Evolutionary conservation across 2,888 invertebrate species (phyloP), one percentile per base, ranked within the genome.

Genomic region (Melinaea marsaeus): DNA sequence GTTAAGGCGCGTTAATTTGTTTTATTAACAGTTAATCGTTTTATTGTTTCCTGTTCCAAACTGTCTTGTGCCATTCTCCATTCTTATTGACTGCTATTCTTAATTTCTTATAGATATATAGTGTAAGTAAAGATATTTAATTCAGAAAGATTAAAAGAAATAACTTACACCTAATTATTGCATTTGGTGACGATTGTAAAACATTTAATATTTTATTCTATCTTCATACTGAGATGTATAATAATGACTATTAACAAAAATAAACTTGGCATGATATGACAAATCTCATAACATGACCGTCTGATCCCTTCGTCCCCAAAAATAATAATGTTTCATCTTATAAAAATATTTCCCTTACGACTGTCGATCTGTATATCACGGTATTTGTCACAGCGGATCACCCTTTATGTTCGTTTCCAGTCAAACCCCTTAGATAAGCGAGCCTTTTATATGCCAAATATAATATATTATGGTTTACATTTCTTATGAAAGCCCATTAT

Each of bases 241-340:
- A 22, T 22, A 22, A 22, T 55, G 35, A 45, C 9, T 59, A 11
- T 3, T 32, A 51, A 4, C 48, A 60, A 47, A 70, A 66, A 71
- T 71, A 65, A 65, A 71, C 72, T 69, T 72, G 72, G 72, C 72
- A 76, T 74, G 75, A 79, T 79, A 78, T 82, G 78, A 79, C 79
- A 84, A 86, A 88, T 88, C 85, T 88, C 84, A 80, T 84, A 79
- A 83, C 78, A 81, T 78, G 79, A 80, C 83, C 85, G 85, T 81
- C 79, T 88, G 90, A 89, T 88, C 86, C 85, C 82, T 77, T 75
- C 83, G 79, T 83, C 88, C 90, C 90, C 83, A 88, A 84, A 90
- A 90, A 90, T 90, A 90, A 90, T 90, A 90, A 90, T 89, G 90
- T 90, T 90, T 90, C 90, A 90, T 90, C 88, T 90, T 90, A 90